Conservation (phyloP, 2,888 invertebrate species). For the Coelopa pilipes region DNA sequence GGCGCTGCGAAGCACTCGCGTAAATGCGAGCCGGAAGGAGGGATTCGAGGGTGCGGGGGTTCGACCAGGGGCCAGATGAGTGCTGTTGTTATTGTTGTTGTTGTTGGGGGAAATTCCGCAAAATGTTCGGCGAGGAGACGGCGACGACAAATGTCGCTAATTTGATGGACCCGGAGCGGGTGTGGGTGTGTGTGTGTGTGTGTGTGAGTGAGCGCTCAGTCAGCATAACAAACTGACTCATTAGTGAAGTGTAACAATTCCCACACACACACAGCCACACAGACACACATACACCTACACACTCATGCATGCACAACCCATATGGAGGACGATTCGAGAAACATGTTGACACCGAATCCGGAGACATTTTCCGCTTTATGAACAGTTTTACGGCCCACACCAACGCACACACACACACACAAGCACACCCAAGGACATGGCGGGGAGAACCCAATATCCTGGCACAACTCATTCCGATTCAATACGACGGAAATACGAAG, state of each 20-base stretch:
- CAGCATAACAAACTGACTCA: neutral
- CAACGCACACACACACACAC: neutral
- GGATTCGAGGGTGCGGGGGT: slow-evolving; percentile 19
- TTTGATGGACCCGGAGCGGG: neutral
- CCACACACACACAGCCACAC: slow-evolving; percentile 33
- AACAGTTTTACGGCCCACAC: neutral
- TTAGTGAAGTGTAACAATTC: slow-evolving; percentile 12
- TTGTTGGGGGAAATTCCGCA: no score
- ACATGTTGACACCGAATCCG: neutral
- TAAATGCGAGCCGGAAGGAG: no score
- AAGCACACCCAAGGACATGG: neutral
- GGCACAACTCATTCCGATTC: slow-evolving; percentile 6
- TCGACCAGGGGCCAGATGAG: no score
- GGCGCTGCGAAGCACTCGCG: no score
- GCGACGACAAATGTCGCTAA: neutral
- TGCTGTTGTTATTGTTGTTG: no score
- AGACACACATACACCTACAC: slow-evolving; percentile 3
- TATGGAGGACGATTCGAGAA: neutral
- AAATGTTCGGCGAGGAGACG: no score
- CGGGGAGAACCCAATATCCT: no score
- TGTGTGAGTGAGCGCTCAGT: slow-evolving; percentile 23
- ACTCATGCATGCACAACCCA: neutral
- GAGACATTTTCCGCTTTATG: neutral
- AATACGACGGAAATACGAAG: slow-evolving; percentile 14
- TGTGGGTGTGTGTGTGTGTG: slow-evolving; percentile 38